Conservation (phyloP, 2,797 vertebrate species). For the Hoplostethus mediterraneus region DNA sequence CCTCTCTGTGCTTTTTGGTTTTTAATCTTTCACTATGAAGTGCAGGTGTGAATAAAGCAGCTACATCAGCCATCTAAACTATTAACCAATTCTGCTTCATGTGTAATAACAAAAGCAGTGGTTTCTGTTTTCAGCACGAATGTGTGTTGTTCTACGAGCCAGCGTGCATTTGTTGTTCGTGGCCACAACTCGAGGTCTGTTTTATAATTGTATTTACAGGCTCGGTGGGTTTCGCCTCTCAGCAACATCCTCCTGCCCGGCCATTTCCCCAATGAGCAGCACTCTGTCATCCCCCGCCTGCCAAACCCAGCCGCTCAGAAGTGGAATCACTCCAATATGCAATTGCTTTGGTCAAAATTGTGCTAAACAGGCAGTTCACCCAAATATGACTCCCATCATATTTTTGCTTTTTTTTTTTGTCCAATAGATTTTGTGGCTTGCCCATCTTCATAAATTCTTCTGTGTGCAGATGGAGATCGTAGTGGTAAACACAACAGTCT, state of each 20-base stretch:
- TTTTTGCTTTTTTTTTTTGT: slow-evolving; percentile 14
- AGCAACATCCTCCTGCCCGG: slow-evolving; percentile 61
- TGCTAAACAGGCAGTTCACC: slow-evolving; percentile 52
- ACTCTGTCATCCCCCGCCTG: slow-evolving; percentile 64
- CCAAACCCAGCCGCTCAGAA: slow-evolving; percentile 57
- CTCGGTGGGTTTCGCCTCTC: slow-evolving; percentile 61
- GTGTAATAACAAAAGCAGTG: slow-evolving; percentile 17
- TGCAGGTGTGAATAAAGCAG: background rate
- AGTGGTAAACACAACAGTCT: background rate
- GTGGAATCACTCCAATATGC: slow-evolving; percentile 57
- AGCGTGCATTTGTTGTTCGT: slow-evolving; percentile 21
- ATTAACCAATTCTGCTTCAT: background rate
- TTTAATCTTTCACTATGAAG: background rate
- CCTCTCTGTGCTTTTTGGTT: background rate
- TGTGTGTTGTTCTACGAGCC: slow-evolving; percentile 43
- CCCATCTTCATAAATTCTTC: slow-evolving; percentile 3
- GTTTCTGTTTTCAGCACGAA: slow-evolving; percentile 27
- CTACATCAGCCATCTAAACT: background rate
- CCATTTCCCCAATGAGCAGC: slow-evolving; percentile 72
- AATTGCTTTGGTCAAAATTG: slow-evolving; percentile 52
- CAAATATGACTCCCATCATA: slow-evolving; percentile 24
- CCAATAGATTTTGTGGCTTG: slow-evolving; percentile 2
- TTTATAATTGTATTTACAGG: slow-evolving; percentile 78
- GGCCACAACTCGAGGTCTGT: slow-evolving; percentile 56
- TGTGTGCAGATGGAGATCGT: background rate